Percentiles rank a stretch among this genome's conserved stretches.
phyloP scores from a whole-genome alignment of 2,113 vertebrate species.

The Myotis lucifugus region DNA sequence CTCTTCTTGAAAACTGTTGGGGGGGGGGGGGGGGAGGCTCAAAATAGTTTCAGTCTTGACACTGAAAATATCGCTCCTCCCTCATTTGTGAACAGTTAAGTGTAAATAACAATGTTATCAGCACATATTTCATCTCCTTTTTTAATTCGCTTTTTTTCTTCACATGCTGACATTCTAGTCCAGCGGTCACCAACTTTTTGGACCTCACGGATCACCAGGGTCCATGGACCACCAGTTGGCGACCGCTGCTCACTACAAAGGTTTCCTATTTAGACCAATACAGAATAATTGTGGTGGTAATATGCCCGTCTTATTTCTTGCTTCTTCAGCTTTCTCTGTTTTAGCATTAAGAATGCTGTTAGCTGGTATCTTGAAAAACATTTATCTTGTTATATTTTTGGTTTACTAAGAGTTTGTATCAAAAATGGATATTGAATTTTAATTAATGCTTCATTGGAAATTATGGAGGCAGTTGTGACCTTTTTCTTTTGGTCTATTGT shows the following conservation, averaged over 20 bases:
- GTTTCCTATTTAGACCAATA: not conserved
- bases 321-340: not conserved
- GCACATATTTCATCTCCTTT: not conserved
- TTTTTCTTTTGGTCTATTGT: not conserved
- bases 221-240: too few relatives aligned
- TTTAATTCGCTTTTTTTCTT: not conserved
- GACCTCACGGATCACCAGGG: too few relatives aligned
- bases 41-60: constrained; percentile 37
- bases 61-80: not conserved
- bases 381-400: not conserved
- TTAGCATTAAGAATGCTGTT: constrained; percentile 12
- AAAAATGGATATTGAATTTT: not conserved
- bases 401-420: not conserved
- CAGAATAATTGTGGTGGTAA: not conserved
- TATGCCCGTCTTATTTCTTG: not conserved
- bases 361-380: not conserved
- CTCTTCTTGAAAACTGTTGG: constrained; percentile 4
- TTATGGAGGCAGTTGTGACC: not conserved
- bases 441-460: not conserved
- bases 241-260: too few relatives aligned
- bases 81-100: not conserved
- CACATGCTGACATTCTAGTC: not conserved
- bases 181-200: not conserved
- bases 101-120: constrained; percentile 14
- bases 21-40: not conserved